Percentiles rank a stretch among this genome's conserved stretches.
phyloP scores from a whole-genome alignment of 2,113 vertebrate species.

The Lynx canadensis region DNA sequence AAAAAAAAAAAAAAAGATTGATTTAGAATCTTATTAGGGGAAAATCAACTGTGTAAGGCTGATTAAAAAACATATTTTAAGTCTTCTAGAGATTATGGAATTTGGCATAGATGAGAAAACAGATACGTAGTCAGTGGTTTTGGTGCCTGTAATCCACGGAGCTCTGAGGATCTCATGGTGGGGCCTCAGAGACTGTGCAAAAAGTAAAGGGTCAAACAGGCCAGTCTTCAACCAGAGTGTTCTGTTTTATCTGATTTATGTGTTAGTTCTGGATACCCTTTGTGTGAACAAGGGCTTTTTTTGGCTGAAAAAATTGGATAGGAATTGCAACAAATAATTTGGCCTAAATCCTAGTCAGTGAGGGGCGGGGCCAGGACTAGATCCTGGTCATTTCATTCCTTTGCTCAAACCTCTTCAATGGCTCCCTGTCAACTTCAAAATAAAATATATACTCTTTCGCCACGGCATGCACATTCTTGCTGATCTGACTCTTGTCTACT shows the following conservation, averaged over 20 bases:
- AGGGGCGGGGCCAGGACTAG: not conserved
- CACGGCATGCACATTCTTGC: not conserved
- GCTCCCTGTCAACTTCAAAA: not conserved
- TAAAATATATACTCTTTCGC: not conserved
- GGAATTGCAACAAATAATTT: constrained; percentile 11
- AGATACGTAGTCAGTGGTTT: not conserved
- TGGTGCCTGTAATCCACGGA: not conserved
- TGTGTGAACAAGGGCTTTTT: constrained; percentile 20
- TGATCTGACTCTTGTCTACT: not conserved
- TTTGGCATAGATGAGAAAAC: constrained; percentile 17
- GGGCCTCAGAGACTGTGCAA: not conserved
- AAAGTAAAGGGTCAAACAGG: not conserved
- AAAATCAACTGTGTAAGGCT: not conserved
- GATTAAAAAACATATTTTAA: not conserved
- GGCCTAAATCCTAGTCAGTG: not conserved
- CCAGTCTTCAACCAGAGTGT: not conserved
- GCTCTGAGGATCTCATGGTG: not conserved
- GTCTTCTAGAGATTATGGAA: constrained; percentile 25
- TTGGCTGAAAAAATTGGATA: not conserved
- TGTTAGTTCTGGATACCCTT: constrained; percentile 56
- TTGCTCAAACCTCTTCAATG: not conserved
- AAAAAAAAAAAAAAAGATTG: not conserved
- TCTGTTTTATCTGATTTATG: constrained; percentile 51
- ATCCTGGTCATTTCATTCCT: constrained; percentile 32
- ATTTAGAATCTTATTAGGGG: not conserved